Evolutionary conservation across 2,888 invertebrate genomes (phyloP), one percentile per base, ranked within the genome.

Genomic region (Rhodophaea formosa): DNA sequence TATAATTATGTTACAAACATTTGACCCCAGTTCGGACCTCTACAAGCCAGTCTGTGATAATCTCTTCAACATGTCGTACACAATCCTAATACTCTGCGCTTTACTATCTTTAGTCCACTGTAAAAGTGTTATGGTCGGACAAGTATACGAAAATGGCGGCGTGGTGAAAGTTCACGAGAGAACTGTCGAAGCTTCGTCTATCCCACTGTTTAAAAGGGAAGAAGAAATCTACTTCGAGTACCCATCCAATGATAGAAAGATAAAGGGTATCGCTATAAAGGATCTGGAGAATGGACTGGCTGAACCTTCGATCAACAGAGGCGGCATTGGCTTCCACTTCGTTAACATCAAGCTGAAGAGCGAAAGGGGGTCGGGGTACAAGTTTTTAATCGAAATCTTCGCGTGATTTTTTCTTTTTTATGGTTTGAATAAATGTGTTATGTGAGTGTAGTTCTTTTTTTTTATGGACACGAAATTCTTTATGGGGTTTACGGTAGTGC

Each of bases 271-370:
- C 0, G 83, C 86, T 1, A 86, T 91, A 8, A 83, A 80, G 39
- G 90, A 91, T 42, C 35, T 86, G 70, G 86, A 90, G 0, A 85
- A 88, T 59, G 83, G 81, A 0, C 49, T 79, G 2, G 84, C 89
- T 0, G 80, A 86, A 53, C 79, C 91, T 0, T 78, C 89, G 0
- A 88, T 92, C 3, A 86, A 62, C 0, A 59, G 82, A 8, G 92
- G 92, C 0, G 92, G 92, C 0, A 65, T 91, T 0, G 90, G 90
- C 0, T 83, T 86, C 59, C 72, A 76, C 17, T 84, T 73, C 49
- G 91, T 79, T 0, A 80, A 83, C n/a, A 80, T 92, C 1, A 88
- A 90, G 52, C 57, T 92, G 67, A 90, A 88, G 62, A 90, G 92
- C 54, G 86, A 85, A 60, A 65, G 88, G 0, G 84, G 88, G 0